A percentile compares a stretch with the other conserved stretches of the same genome.
These are phyloP conservation scores for Notothenia rossii DNA, from an alignment of 2,113 vertebrate species.

Conservation along the genomic window DNA sequence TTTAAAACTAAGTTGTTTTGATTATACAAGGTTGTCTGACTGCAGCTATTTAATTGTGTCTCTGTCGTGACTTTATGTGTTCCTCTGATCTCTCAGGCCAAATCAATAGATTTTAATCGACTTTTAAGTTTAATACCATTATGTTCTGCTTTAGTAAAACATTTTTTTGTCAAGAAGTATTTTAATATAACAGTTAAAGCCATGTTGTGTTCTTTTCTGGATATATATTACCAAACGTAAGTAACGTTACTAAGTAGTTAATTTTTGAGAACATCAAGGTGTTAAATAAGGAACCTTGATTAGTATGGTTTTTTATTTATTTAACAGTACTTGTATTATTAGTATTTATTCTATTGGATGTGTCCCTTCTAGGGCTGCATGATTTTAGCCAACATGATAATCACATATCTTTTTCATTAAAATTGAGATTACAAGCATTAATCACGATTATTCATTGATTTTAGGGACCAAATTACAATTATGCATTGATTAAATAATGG, in stretches of 20 bases:
- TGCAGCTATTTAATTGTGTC: constrained; percentile 18
- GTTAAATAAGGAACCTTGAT: background rate
- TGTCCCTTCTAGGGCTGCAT: background rate
- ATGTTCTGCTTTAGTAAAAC: constrained; percentile 2
- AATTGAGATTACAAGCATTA: too few relatives aligned
- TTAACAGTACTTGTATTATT: background rate
- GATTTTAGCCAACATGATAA: too few relatives aligned
- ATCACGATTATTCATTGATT: too few relatives aligned
- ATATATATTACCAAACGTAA: background rate
- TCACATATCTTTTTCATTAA: too few relatives aligned
- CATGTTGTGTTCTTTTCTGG: background rate
- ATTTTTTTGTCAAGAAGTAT: background rate
- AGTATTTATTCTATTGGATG: background rate
- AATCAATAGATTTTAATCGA: constrained; percentile 16
- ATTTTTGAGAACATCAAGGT: background rate
- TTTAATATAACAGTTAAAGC: background rate
- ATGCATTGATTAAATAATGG: too few relatives aligned
- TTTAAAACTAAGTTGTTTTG: constrained; percentile 17
- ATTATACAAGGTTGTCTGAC: background rate
- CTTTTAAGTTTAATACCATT: background rate
- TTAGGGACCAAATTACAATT: too few relatives aligned
- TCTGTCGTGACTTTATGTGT: constrained; percentile 1
- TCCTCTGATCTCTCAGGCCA: background rate
- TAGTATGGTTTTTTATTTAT: constrained; percentile 1
- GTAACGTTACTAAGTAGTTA: background rate